Evolutionary conservation across 2,888 invertebrate species (phyloP), one percentile per base, ranked within the genome.

Genomic region (Branchinecta sandiegonensis): DNA sequence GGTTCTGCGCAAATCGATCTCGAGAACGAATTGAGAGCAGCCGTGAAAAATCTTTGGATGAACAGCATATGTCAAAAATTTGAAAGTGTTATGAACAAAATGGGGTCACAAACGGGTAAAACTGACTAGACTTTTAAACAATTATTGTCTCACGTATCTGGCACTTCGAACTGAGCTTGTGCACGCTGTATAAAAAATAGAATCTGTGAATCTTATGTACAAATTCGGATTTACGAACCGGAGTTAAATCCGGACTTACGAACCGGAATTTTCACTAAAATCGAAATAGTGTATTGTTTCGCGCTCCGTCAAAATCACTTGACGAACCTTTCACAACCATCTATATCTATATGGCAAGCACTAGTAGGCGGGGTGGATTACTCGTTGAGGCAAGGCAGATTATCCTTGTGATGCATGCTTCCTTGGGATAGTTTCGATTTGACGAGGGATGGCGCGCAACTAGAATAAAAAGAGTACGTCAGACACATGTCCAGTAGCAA

Each of bases 401-500:
- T n/a, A 56, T 56, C 17, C 17, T n/a, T 56, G 14, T 17, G n/a
- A 8, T 8, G 56, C 56, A 8, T 56, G 14, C 17, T 56, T 56
- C 56, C 17, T 56, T 56, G 56, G 56, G 17, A 56, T 56, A 9
- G 56, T 23, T 48, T 71, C 70, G 17, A 69, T 71, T 67, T 71
- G 71, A 12, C 71, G 56, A 12, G 71, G 69, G 46, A 71, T 70
- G 8, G 70, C 71, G 47, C 69, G 70, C 9, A 71, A 65, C 70
- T 71, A 66, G 7, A 67, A 65, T 48, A 10, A 23, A 17, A 65
- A 11, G 13, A 48, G 47, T 47, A 68, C 48, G 11, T 46, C 46
- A 64, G 14, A 10, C 48, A 48, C 37, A 37, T 37, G 37, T 37
- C 4, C 37, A 37, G 37, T 37, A 37, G 4, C 37, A 37, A 37